Evolutionary conservation across 64 coral and sea anemone genomes (phyloP), one percentile per base, ranked within the genome.

Genomic region (Hydrozoanthus tunicans): DNA sequence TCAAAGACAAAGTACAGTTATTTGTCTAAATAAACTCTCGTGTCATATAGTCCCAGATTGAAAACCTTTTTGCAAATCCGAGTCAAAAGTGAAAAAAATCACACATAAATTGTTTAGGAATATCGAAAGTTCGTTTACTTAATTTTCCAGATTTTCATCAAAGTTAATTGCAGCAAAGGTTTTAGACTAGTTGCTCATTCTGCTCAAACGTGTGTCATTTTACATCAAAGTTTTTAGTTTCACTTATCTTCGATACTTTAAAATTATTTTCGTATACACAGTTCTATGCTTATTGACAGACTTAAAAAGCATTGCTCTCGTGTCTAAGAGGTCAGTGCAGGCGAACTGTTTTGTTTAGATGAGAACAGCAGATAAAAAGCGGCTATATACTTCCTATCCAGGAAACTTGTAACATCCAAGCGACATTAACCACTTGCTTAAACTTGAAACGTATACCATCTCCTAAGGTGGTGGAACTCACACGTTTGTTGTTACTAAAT

Each of bases 261-360:
- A 43, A 43, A 43, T 43, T 43, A 0, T 43, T 43, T 43, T 43
- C 32, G 32, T 43, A 43, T 2, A 43, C 32, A 43, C 32, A 43
- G 32, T 43, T 43, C 32, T 43, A 43, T 43, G 32, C 32, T 43
- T 43, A 43, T 43, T 17, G 11, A 78, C 54, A 79, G 77, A 25
- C 75, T 58, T 9, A 79, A 79, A 79, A 79, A 58, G 77, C 77
- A 79, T 79, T 78, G 51, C 55, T 79, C 51, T 79, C 54, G 7
- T 15, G 53, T 58, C 15, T 54, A 55, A 58, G 58, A 82, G 60
- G 80, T 82, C 60, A 63, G 13, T 79, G 5, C 60, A 9, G 52
- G 80, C 6, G 59, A 64, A 12, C 26, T 65, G 80, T 82, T 82
- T 82, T 82, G 80, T 64, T 82, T 82, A 82, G 80, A 82, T 82